A percentile compares a stretch with the other conserved stretches of the same genome.
Evolutionary conservation across 1,140 invertebrate species (phyloP).

Genomic region (Oppia nitens): DNA sequence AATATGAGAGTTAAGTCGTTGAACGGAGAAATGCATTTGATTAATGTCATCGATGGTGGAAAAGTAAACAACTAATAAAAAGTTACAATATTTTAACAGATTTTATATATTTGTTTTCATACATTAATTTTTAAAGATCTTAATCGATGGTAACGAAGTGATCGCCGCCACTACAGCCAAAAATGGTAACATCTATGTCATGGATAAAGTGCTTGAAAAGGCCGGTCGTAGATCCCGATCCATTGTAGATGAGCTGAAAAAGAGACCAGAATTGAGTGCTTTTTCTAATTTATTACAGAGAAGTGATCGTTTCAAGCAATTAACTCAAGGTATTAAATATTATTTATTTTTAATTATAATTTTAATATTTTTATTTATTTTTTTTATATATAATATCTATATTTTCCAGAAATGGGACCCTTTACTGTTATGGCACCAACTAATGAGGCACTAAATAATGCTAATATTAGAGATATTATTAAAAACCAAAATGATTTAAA

Average conservation of each 20-base stretch:
- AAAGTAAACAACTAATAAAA: conserved; percentile 19
- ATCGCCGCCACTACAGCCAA: conserved; percentile 25
- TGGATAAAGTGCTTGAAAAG: conserved; percentile 27
- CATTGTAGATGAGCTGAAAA: conserved; percentile 13
- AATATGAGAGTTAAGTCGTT: conserved; percentile 17
- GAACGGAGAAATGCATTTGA: conserved; percentile 14
- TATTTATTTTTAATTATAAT: background rate
- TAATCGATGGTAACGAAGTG: conserved; percentile 27
- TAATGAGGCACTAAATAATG: conserved; percentile 32
- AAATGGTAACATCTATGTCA: conserved; percentile 32
- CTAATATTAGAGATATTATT: conserved; percentile 13
- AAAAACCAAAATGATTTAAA: background rate
- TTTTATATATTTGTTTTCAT: too few relatives aligned
- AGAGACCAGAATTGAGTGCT: conserved; percentile 12
- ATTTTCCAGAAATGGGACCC: conserved; percentile 21
- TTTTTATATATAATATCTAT: background rate
- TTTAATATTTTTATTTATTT: background rate
- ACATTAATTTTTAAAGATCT: too few relatives aligned
- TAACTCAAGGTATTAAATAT: background rate
- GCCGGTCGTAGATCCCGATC: background rate
- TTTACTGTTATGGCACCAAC: conserved; percentile 37
- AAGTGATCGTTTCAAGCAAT: background rate
- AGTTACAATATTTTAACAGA: too few relatives aligned
- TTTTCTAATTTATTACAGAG: background rate
- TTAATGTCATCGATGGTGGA: conserved; percentile 21